phyloP scores from a whole-genome alignment of 1,140 invertebrate genomes.

The Babylonia areolata region DNA sequence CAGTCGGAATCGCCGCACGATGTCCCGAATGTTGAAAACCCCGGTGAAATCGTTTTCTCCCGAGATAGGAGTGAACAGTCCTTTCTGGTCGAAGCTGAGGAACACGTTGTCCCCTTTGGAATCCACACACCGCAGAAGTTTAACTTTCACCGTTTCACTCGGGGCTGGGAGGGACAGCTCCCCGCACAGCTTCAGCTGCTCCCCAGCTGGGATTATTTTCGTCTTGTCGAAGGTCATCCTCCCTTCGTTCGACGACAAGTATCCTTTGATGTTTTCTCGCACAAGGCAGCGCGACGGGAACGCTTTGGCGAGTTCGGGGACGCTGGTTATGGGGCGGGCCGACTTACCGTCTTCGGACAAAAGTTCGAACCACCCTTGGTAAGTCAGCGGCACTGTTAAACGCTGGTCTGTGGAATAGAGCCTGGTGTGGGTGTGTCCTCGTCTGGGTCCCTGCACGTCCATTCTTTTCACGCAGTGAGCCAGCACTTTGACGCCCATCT shows the following conservation, averaged over 20 bases:
- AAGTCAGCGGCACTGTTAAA: conserved; percentile 88
- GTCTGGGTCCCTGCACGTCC: conserved; percentile 80
- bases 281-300: conserved; percentile 89
- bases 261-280: conserved; percentile 89
- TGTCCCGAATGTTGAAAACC: conserved; percentile 87
- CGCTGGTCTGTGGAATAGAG: conserved; percentile 77
- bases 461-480: conserved; percentile 93
- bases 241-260: conserved; percentile 77
- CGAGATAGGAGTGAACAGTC: conserved; percentile 92
- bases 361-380: conserved; percentile 94
- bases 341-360: conserved; percentile 94
- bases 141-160: conserved; percentile 71
- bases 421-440: conserved; percentile 62
- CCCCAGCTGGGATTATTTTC: conserved; percentile 82
- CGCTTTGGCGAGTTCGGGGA: conserved; percentile 86
- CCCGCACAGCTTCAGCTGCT: conserved; percentile 86
- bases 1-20: conserved; percentile 88
- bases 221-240: conserved; percentile 82
- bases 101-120: conserved; percentile 88
- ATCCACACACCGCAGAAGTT: conserved; percentile 91
- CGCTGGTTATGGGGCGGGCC: conserved; percentile 91
- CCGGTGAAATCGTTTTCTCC: conserved; percentile 94
- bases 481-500: conserved; percentile 89
- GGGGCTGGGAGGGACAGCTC: conserved; percentile 80
- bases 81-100: conserved; percentile 89